Evolutionary conservation across 2,113 vertebrate genomes (phyloP), one percentile per base, ranked within the genome.

Genomic region (Triplophysa tibetana): DNA sequence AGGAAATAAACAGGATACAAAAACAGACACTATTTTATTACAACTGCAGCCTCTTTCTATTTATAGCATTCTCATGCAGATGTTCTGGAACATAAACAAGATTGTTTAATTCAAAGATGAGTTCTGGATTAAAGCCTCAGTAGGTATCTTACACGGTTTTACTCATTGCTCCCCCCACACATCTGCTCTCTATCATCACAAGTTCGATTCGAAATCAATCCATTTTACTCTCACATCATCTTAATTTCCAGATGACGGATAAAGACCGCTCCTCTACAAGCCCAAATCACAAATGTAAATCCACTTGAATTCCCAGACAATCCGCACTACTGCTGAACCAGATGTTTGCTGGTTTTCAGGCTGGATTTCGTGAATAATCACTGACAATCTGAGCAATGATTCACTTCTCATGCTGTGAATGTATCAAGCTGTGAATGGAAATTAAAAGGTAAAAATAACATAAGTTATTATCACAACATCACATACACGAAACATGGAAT

Each of bases 61-160:
- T 72, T 43, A 73, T 17, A 73, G 54, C 54, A 60, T 11, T 58
- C 7, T 7, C n/a, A 21, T 24, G 54, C 54, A 61, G 70, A n/a
- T 73, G 70, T 43, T 61, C 33, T 61, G n/a, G 70, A 14, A 58
- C 2, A n/a, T 58, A 72, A 26, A 72, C 6, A 19, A 56, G 50
- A 21, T n/a, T 38, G 12, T 33, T 73, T 60, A 21, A 60, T 58
- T 73, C 17, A 60, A 43, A 73, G n/a, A 73, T 73, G 54, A 73
- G 70, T 1, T 73, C 43, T 73, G 70, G 70, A 73, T 73, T 73
- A 73, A 26, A 73, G 33, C 54, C 54, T 60, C 29, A 73, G 70
- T 73, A 73, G 70, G 70, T 73, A 73, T 73, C 60, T 73, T 60
- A 73, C 68, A 54, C 41, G 70, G n/a, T 21, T 73, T 58, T 33